Evolutionary conservation across 2,113 vertebrate species (phyloP).

Genomic region (Nanorana parkeri): DNA sequence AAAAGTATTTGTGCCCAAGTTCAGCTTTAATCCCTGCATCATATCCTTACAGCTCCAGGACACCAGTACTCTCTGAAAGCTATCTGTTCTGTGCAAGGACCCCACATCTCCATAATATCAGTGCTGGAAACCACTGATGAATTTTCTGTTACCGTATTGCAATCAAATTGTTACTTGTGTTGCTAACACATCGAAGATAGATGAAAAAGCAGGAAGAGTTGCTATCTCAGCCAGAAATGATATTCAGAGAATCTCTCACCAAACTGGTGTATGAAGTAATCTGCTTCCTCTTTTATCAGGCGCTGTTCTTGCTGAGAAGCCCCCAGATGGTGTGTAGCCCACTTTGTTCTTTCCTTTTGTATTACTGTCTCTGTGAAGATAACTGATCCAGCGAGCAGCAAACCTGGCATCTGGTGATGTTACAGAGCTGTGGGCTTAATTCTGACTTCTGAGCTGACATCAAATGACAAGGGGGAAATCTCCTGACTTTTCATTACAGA

Average conservation of each 20-base stretch:
- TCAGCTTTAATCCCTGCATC: too few species aligned
- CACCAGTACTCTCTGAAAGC: too few species aligned
- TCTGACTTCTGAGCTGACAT: constrained; percentile 59
- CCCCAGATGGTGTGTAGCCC: constrained; percentile 50
- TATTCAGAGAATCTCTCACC: constrained; percentile 7
- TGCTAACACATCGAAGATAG: neutral
- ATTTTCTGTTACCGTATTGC: neutral
- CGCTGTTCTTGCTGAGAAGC: constrained; percentile 57
- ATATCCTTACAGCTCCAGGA: too few species aligned
- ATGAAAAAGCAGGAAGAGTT: neutral
- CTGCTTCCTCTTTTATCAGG: constrained; percentile 58
- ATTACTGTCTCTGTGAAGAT: constrained; percentile 62
- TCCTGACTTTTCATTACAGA: constrained; percentile 58
- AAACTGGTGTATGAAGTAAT: constrained; percentile 10
- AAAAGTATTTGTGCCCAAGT: too few species aligned
- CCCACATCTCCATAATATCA: too few species aligned
- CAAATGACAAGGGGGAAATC: constrained; percentile 53
- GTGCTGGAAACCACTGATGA: too few species aligned
- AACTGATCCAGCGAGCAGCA: constrained; percentile 61
- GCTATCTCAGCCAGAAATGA: neutral
- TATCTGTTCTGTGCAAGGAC: too few species aligned
- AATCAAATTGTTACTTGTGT: neutral
- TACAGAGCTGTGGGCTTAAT: constrained; percentile 60
- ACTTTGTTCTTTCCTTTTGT: constrained; percentile 64
- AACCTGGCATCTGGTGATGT: constrained; percentile 60